Percentiles rank a stretch among this genome's conserved stretches.
Conservation (phyloP, 2,797 vertebrate species). For the Babyrousa celebensis region DNA sequence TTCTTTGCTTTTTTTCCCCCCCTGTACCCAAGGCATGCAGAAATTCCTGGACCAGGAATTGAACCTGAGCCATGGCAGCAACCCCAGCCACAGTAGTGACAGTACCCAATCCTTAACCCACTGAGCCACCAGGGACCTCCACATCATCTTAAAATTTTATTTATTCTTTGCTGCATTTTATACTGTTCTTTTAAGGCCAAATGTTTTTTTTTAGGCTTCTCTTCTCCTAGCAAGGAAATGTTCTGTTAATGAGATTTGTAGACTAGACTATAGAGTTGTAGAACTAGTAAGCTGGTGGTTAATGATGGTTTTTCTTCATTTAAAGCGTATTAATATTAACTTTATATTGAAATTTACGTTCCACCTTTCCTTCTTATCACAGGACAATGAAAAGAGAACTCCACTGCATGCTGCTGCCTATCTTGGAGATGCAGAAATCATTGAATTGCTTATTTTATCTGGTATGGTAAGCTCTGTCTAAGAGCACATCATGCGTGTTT, state of each 20-base stretch:
- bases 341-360: constrained; percentile 88
- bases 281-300: constrained; percentile 54
- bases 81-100: too few species aligned
- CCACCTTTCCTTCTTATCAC: constrained; percentile 84
- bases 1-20: background rate
- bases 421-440: constrained; percentile 99
- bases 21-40: too few species aligned
- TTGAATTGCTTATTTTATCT: constrained; percentile 99
- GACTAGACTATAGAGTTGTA: constrained; percentile 40
- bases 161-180: constrained; percentile 59
- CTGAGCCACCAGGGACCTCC: too few species aligned
- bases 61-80: too few species aligned
- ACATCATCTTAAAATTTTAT: constrained; percentile 41
- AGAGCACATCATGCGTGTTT: constrained; percentile 77
- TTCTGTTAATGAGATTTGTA: background rate
- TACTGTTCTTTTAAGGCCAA: constrained; percentile 33
- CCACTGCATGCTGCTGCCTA: constrained; percentile 98
- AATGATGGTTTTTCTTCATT: constrained; percentile 78
- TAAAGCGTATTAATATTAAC: constrained; percentile 81
- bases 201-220: background rate
- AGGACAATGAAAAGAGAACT: constrained; percentile 99
- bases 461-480: constrained; percentile 92
- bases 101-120: too few species aligned
- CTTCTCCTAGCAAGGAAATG: constrained; percentile 19
- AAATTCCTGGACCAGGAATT: too few species aligned